A percentile compares a stretch with the other conserved stretches of the same genome.
Evolutionary conservation across 2,113 vertebrate genomes (phyloP).

Genomic region (Cromileptes altivelis): DNA sequence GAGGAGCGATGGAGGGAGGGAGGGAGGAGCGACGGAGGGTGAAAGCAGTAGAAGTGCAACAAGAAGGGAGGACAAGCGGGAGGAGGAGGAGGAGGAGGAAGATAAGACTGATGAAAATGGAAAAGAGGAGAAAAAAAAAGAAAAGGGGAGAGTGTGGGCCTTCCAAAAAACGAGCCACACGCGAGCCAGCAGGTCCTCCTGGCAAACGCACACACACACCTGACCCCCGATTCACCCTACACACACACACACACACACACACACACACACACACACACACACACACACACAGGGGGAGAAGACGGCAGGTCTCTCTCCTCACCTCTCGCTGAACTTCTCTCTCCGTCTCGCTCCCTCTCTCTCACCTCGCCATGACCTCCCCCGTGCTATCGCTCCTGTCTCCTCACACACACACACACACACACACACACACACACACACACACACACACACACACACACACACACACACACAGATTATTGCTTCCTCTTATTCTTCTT

Average conservation of each 20-base stretch:
- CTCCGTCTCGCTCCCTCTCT: conserved; percentile 74
- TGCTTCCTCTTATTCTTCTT: conserved; percentile 77
- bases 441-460: conserved; percentile 45
- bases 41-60: conserved; percentile 51
- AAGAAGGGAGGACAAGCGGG: conserved; percentile 29
- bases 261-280: conserved; percentile 34
- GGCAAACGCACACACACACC: conserved; percentile 34
- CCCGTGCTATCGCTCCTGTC: conserved; percentile 66
- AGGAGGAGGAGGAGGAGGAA: conserved; percentile 1
- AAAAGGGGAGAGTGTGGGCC: not conserved
- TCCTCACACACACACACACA: conserved; percentile 35
- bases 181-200: conserved; percentile 59
- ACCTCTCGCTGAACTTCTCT: conserved; percentile 75
- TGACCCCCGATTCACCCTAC: conserved; percentile 57
- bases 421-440: conserved; percentile 34
- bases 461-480: conserved; percentile 66
- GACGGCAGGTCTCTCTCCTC: conserved; percentile 73
- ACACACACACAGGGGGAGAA: conserved; percentile 39
- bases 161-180: conserved; percentile 58
- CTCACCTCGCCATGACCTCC: conserved; percentile 78
- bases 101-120: conserved; percentile 63
- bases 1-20: not conserved
- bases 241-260: conserved; percentile 39
- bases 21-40: conserved; percentile 16
- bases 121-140: conserved; percentile 23